These are phyloP conservation scores for Eupithecia insigniata DNA, from an alignment of 2,888 invertebrate species.

Conservation along the genomic window DNA sequence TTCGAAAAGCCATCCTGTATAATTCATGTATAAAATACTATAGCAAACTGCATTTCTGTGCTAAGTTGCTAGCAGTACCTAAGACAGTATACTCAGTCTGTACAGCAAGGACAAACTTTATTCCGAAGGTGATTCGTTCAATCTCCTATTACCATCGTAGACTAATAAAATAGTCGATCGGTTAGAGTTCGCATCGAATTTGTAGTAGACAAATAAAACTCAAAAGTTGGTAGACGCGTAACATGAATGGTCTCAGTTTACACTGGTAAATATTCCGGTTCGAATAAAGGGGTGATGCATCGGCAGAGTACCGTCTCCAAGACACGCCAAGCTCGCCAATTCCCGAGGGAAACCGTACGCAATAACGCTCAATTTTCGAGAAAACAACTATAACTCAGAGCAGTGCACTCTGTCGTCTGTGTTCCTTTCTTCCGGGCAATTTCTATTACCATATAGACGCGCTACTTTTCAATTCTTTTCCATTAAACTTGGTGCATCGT, in stretches of 20 bases:
- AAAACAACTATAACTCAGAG: conserved; percentile 83
- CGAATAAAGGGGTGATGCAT: conserved; percentile 62
- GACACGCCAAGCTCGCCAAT: conserved; percentile 55
- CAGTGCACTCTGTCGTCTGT: conserved; percentile 79
- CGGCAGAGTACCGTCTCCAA: conserved; percentile 45
- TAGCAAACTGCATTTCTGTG: conserved; percentile 26
- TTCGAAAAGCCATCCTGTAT: no score
- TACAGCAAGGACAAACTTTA: conserved; percentile 35
- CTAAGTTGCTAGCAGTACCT: conserved; percentile 14
- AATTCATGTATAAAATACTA: conserved; percentile 22
- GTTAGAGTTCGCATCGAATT: conserved; percentile 39
- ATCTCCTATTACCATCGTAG: conserved; percentile 44
- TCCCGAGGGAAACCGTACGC: conserved; percentile 68
- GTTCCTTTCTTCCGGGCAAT: conserved; percentile 83
- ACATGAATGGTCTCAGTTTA: conserved; percentile 67
- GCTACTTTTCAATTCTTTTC: conserved; percentile 85
- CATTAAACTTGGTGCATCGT: conserved; percentile 83
- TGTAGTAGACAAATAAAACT: conserved; percentile 51
- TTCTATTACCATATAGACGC: conserved; percentile 85
- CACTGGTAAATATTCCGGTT: conserved; percentile 67
- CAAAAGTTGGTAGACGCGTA: conserved; percentile 54
- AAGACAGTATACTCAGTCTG: conserved; percentile 26
- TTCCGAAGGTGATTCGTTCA: conserved; percentile 37
- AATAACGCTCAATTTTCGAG: conserved; percentile 81
- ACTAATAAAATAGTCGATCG: conserved; percentile 45